Conservation (phyloP, 2,113 vertebrate genomes). For the Onychorhynchus coronatus region DNA sequence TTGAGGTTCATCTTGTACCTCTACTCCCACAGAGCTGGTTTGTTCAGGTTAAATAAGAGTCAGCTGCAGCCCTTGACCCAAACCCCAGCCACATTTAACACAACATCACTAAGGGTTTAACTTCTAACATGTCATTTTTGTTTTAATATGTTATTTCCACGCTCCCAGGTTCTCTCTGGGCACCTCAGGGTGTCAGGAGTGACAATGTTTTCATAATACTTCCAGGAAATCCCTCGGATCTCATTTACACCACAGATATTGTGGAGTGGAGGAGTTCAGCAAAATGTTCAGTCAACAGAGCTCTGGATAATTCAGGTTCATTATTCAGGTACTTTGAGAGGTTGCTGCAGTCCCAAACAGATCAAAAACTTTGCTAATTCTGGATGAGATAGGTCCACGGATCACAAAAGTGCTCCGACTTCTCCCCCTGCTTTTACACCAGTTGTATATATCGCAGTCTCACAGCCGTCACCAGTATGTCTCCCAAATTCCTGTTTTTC, state of each 20-base stretch:
- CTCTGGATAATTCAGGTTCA: neutral
- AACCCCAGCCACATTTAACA: neutral
- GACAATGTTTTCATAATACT: neutral
- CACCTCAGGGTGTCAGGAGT: accelerated
- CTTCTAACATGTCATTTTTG: neutral
- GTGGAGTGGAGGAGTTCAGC: neutral
- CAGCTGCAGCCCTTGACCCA: constrained; percentile 3
- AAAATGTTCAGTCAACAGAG: neutral
- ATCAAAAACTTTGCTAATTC: neutral
- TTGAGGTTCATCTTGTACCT: neutral
- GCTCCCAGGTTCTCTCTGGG: neutral
- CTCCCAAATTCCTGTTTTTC: neutral
- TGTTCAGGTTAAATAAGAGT: neutral
- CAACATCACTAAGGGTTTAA: neutral
- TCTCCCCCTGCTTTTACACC: neutral
- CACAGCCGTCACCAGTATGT: neutral
- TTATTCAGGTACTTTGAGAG: neutral
- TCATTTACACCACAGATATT: neutral
- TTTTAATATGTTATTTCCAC: neutral
- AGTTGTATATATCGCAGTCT: neutral
- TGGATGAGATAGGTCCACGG: neutral
- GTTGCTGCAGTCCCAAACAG: neutral
- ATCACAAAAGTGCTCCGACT: neutral
- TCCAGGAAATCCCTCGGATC: neutral
- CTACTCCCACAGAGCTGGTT: neutral